Evolutionary conservation across 2,888 invertebrate genomes (phyloP).

Genomic region (Drosophila stalkeri): DNA sequence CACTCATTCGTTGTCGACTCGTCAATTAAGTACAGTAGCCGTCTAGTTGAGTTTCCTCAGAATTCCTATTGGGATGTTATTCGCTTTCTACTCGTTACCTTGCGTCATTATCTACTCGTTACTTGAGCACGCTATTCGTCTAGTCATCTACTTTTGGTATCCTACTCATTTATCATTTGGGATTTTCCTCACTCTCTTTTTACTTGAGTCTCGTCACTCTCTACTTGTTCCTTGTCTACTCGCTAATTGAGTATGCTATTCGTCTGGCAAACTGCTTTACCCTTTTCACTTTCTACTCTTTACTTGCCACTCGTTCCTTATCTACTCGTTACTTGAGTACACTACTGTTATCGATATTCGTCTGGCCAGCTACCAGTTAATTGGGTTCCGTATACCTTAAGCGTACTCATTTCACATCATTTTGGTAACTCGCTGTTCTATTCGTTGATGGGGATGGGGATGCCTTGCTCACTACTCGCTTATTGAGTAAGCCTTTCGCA

Average conservation of each 20-base stretch:
- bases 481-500: constrained; percentile 87
- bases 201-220: background rate
- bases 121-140: too few species aligned
- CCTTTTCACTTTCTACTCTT: background rate
- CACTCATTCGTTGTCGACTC: background rate
- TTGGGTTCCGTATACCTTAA: background rate
- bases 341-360: background rate
- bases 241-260: background rate
- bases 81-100: background rate
- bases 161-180: too few species aligned
- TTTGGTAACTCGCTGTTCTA: background rate
- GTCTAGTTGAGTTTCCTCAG: too few species aligned
- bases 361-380: background rate
- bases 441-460: background rate
- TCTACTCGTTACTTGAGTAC: background rate
- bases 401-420: background rate
- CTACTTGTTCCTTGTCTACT: background rate
- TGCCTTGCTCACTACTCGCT: constrained; percentile 85
- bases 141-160: too few species aligned
- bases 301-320: background rate
- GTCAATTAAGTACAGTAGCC: too few species aligned
- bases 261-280: too few species aligned
- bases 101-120: too few species aligned
- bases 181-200: too few species aligned
- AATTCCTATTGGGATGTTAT: background rate